These are phyloP conservation scores for Danaus melanippus DNA, from an alignment of 1,140 invertebrate genomes.

Conservation along the genomic window DNA sequence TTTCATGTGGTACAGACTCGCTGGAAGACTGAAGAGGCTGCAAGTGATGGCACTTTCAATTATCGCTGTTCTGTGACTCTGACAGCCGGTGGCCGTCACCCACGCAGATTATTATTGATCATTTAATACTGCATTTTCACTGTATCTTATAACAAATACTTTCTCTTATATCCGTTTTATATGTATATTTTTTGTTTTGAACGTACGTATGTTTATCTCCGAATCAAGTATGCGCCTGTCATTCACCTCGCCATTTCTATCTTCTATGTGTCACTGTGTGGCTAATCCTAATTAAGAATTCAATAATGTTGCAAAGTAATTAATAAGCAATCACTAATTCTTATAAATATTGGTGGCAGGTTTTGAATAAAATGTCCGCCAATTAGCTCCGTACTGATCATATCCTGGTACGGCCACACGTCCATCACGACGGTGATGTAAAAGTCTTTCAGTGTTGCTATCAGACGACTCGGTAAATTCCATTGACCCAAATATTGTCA, in stretches of 20 bases:
- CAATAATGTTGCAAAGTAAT: constrained; percentile 47
- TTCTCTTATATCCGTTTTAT: constrained; percentile 46
- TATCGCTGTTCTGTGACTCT: constrained; percentile 45
- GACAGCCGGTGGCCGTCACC: constrained; percentile 19
- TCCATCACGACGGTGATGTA: constrained; percentile 49
- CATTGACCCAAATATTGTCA: constrained; percentile 61
- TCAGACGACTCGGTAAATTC: constrained; percentile 57
- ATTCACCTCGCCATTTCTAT: constrained; percentile 52
- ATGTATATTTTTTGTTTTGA: constrained; percentile 40
- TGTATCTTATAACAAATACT: constrained; percentile 43
- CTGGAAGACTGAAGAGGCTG: constrained; percentile 29
- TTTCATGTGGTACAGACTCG: constrained; percentile 45
- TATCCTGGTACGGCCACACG: constrained; percentile 63
- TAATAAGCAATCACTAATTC: constrained; percentile 33
- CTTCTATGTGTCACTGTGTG: constrained; percentile 41
- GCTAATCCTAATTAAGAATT: constrained; percentile 57
- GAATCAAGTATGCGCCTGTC: constrained; percentile 49
- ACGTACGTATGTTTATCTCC: constrained; percentile 28
- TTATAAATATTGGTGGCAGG: constrained; percentile 32
- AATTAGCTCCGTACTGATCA: constrained; percentile 42
- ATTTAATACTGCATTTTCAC: constrained; percentile 52
- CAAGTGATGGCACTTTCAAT: constrained; percentile 64
- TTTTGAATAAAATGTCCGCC: constrained; percentile 44
- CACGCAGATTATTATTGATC: constrained; percentile 41
- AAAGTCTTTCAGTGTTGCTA: constrained; percentile 57